Percentiles rank a stretch among this genome's conserved stretches.
Evolutionary conservation across 1,140 invertebrate species (phyloP).

Genomic region (Archivesica marissinica): DNA sequence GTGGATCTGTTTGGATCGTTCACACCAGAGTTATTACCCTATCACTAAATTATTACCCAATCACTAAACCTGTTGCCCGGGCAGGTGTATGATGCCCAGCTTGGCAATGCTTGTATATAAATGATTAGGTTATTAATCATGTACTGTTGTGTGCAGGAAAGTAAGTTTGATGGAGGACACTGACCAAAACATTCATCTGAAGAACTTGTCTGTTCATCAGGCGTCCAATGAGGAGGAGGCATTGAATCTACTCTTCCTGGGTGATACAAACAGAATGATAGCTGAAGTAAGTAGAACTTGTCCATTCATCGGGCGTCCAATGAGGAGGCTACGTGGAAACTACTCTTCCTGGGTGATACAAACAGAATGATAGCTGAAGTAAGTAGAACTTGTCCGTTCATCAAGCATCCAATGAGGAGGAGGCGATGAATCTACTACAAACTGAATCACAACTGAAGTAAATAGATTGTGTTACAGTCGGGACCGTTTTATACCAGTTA

Average conservation of each 20-base stretch:
- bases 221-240: constrained; percentile 87
- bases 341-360: constrained; percentile 87
- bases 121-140: background rate
- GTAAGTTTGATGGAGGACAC: constrained; percentile 87
- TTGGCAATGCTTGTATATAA: too few relatives aligned
- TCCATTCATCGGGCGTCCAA: constrained; percentile 86
- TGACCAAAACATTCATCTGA: constrained; percentile 86
- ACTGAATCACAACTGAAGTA: constrained; percentile 87
- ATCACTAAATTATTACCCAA: too few relatives aligned
- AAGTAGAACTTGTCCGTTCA: constrained; percentile 86
- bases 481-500: too few relatives aligned
- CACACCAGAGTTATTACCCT: too few relatives aligned
- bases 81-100: too few relatives aligned
- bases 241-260: constrained; percentile 86
- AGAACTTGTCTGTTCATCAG: constrained; percentile 86
- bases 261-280: constrained; percentile 88
- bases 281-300: constrained; percentile 87
- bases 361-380: constrained; percentile 88
- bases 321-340: constrained; percentile 87
- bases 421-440: constrained; percentile 87
- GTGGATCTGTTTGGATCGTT: too few relatives aligned
- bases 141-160: constrained; percentile 78
- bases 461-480: too few relatives aligned
- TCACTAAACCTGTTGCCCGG: too few relatives aligned
- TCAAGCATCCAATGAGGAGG: constrained; percentile 86